phyloP scores from a whole-genome alignment of 2,797 vertebrate genomes.

The Loriculus beryllinus region DNA sequence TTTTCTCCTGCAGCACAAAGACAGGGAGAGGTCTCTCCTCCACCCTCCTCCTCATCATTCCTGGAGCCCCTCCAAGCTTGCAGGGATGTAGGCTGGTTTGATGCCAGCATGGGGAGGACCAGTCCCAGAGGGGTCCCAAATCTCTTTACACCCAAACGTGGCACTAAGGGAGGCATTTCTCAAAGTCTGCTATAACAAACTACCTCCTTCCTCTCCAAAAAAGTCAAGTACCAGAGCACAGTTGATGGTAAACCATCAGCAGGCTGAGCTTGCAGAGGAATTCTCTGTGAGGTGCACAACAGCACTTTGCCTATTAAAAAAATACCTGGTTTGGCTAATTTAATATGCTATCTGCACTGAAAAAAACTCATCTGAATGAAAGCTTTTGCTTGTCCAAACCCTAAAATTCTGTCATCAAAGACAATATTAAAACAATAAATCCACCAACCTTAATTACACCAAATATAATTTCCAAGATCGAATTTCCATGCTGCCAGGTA shows the following conservation, averaged over 20 bases:
- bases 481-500: neutral
- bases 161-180: fast-evolving
- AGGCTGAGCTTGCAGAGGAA: neutral
- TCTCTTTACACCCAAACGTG: neutral
- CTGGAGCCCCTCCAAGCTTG: neutral
- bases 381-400: neutral
- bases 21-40: neutral
- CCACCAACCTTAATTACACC: neutral
- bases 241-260: neutral
- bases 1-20: neutral
- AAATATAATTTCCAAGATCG: neutral
- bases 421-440: neutral
- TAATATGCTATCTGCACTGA: neutral
- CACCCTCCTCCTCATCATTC: neutral
- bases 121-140: neutral
- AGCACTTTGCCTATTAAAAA: neutral
- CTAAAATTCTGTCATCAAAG: neutral
- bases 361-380: neutral
- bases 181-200: neutral
- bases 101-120: neutral
- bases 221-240: neutral
- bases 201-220: neutral
- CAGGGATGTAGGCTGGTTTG: neutral
- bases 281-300: neutral
- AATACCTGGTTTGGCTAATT: neutral